Evolutionary conservation across 2,888 invertebrate genomes (phyloP).

Genomic region (Oithona nana): DNA sequence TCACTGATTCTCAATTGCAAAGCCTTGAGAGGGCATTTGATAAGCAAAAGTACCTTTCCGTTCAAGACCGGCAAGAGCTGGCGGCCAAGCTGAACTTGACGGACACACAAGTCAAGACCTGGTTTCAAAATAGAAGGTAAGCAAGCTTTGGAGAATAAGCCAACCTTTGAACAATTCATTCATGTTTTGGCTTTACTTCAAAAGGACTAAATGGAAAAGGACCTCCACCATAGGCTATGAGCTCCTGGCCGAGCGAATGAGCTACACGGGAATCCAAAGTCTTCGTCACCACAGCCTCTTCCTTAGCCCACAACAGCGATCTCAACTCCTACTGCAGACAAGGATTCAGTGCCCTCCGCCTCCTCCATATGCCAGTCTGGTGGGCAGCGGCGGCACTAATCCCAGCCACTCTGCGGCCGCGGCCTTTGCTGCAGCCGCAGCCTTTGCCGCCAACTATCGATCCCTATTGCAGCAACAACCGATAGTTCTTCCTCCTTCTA

Average conservation of each 20-base stretch:
- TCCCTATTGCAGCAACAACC: too few species aligned
- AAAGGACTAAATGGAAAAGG: conserved; percentile 85
- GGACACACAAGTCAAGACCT: conserved; percentile 90
- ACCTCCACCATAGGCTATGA: conserved; percentile 95
- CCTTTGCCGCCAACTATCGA: conserved; percentile 14
- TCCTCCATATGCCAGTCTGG: background rate
- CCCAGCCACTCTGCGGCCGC: conserved; percentile 19
- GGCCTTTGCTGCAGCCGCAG: conserved; percentile 19
- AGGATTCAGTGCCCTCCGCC: too few species aligned
- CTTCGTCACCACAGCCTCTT: conserved; percentile 42
- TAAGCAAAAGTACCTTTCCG: conserved; percentile 84
- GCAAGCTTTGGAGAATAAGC: too few species aligned
- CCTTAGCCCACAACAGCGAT: conserved; percentile 18
- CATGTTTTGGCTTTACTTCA: too few species aligned
- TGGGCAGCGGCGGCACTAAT: background rate
- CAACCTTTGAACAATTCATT: too few species aligned
- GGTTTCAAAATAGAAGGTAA: conserved; percentile 81
- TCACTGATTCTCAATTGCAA: conserved; percentile 91
- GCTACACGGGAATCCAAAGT: conserved; percentile 93
- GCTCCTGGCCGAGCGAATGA: conserved; percentile 86
- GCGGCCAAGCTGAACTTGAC: conserved; percentile 85
- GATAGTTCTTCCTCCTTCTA: too few species aligned
- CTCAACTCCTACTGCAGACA: conserved; percentile 18
- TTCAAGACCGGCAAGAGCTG: conserved; percentile 77
- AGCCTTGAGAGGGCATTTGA: conserved; percentile 92